A percentile compares a stretch with the other conserved stretches of the same genome.
Conservation (phyloP, 1,140 invertebrate genomes). For the Ceratina japonica region DNA sequence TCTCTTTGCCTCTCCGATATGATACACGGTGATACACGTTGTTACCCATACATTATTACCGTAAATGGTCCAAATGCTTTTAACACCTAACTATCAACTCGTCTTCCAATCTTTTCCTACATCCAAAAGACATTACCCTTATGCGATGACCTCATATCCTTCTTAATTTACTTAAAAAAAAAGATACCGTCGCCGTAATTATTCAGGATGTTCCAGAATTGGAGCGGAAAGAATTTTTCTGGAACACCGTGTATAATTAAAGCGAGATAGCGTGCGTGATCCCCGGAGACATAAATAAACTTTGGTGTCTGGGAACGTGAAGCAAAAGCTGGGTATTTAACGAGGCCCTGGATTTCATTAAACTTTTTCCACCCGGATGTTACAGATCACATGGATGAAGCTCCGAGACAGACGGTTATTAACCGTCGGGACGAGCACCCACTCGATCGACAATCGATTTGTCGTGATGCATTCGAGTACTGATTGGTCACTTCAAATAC, state of each 20-base stretch:
- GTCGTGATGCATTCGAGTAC: constrained; percentile 89
- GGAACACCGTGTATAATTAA: too few relatives aligned
- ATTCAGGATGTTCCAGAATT: too few relatives aligned
- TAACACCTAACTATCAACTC: constrained; percentile 18
- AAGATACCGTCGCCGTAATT: too few relatives aligned
- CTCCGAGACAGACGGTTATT: constrained; percentile 86
- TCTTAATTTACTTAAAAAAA: background rate
- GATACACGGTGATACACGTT: constrained; percentile 46
- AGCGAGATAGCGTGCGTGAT: too few relatives aligned
- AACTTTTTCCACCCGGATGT: constrained; percentile 48
- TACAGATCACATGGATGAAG: constrained; percentile 86
- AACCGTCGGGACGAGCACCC: constrained; percentile 86
- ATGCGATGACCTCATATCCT: background rate
- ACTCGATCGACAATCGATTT: constrained; percentile 87
- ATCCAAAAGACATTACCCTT: background rate
- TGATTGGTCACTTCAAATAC: constrained; percentile 88
- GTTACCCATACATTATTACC: constrained; percentile 52
- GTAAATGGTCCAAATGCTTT: constrained; percentile 46
- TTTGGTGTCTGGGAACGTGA: background rate
- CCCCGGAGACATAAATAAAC: background rate
- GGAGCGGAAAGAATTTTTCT: too few relatives aligned
- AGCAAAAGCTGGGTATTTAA: background rate
- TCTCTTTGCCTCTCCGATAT: constrained; percentile 19
- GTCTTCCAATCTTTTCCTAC: constrained; percentile 1
- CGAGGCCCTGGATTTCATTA: background rate